Percentiles rank a stretch among this genome's conserved stretches.
phyloP scores from a whole-genome alignment of 2,797 vertebrate species.

The Eurystomus glaucurus region DNA sequence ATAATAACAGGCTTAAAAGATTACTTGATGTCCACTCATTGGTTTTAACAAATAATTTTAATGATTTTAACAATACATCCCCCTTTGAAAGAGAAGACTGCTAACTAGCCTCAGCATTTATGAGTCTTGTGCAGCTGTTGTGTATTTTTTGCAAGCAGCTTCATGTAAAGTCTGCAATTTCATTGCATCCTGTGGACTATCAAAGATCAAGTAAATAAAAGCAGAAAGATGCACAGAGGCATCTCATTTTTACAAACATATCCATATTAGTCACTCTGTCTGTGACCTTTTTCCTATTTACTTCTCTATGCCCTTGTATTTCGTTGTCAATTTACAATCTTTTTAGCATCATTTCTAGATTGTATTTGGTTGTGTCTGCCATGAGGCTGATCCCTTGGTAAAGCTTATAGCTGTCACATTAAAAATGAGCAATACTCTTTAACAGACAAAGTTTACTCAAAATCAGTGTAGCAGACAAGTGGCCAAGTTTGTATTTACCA shows the following conservation, averaged over 20 bases:
- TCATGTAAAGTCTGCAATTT: neutral
- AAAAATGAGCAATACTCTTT: neutral
- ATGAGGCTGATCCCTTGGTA: neutral
- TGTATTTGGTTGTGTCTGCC: neutral
- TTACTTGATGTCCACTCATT: neutral
- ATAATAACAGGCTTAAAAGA: neutral
- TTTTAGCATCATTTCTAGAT: neutral
- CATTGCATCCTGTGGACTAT: neutral
- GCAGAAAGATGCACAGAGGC: neutral
- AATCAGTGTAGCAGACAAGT: neutral
- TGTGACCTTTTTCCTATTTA: neutral
- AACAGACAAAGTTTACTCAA: neutral
- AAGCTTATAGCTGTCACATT: neutral
- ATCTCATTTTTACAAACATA: neutral
- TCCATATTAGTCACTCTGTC: neutral
- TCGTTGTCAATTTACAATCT: neutral
- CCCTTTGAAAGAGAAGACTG: neutral
- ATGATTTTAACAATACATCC: neutral
- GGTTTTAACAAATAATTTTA: neutral
- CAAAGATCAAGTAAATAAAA: neutral
- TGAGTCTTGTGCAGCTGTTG: neutral
- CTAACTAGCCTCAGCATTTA: neutral
- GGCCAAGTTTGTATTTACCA: neutral
- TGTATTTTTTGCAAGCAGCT: neutral
- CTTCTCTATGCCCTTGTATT: neutral